A percentile compares a stretch with the other conserved stretches of the same genome.
These are phyloP conservation scores for Mustelus asterias DNA, from an alignment of 2,113 vertebrate species.

Conservation along the genomic window DNA sequence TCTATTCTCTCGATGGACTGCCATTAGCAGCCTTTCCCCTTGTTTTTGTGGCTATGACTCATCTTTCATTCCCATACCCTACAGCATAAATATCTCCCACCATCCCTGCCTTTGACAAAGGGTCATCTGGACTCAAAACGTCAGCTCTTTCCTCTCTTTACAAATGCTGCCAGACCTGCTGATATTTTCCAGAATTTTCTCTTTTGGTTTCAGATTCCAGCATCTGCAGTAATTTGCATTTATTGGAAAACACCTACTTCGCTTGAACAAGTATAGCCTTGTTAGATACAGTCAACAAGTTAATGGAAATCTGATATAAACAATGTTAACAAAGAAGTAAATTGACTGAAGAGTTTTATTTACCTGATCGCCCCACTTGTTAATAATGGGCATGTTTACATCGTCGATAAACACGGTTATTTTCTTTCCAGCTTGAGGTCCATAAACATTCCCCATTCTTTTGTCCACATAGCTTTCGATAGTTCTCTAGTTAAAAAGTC, in stretches of 20 bases:
- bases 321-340: not conserved
- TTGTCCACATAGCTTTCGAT: conserved; percentile 33
- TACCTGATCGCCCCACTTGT: conserved; percentile 31
- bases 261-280: not conserved
- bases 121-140: too few relatives aligned
- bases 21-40: too few relatives aligned
- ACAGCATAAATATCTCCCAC: too few relatives aligned
- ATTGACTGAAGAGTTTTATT: not conserved
- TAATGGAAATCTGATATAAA: not conserved
- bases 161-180: too few relatives aligned
- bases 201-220: too few relatives aligned
- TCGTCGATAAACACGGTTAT: conserved; percentile 34
- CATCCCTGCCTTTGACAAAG: too few relatives aligned
- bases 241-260: not conserved
- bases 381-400: not conserved
- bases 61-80: too few relatives aligned
- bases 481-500: conserved; percentile 24
- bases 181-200: too few relatives aligned
- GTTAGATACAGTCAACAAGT: not conserved
- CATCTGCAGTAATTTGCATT: too few relatives aligned
- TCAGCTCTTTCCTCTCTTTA: too few relatives aligned
- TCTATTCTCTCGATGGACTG: too few relatives aligned
- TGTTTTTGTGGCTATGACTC: too few relatives aligned
- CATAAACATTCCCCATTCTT: conserved; percentile 33
- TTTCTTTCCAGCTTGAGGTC: conserved; percentile 33